These are phyloP conservation scores for Sinocyclocheilus grahami DNA, from an alignment of 2,113 vertebrate genomes.

Conservation along the genomic window DNA sequence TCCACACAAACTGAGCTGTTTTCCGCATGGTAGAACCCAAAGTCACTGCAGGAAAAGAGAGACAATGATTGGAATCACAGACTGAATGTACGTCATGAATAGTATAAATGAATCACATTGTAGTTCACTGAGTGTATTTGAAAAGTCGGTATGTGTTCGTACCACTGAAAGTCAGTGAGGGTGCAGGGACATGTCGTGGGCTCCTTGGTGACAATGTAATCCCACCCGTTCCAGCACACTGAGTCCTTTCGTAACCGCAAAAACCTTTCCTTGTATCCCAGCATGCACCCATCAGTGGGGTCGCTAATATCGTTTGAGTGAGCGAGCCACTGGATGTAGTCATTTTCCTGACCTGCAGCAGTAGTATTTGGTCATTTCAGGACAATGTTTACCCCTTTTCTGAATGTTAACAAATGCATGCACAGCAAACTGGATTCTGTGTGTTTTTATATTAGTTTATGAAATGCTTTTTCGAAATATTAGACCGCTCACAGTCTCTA, in stretches of 20 bases:
- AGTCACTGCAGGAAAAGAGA: conserved; percentile 78
- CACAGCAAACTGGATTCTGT: background rate
- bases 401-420: no score
- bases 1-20: conserved; percentile 87
- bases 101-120: background rate
- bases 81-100: background rate
- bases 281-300: conserved; percentile 84
- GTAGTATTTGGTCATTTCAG: background rate
- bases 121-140: background rate
- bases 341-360: conserved; percentile 80
- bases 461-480: background rate
- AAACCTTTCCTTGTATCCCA: conserved; percentile 90
- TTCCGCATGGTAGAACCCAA: conserved; percentile 87
- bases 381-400: background rate
- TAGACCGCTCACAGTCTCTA: conserved; percentile 81
- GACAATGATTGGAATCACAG: no score
- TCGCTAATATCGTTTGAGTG: conserved; percentile 82
- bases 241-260: conserved; percentile 85
- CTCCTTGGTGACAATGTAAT: conserved; percentile 80
- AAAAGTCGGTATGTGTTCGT: background rate
- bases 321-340: conserved; percentile 90
- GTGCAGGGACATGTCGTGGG: conserved; percentile 84
- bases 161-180: conserved; percentile 90
- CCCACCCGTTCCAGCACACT: conserved; percentile 86
- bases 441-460: background rate